Base-by-base conservation (phyloP, 53 echinoderm and acorn worm species). In the Paracentrotus lividus region DNA sequence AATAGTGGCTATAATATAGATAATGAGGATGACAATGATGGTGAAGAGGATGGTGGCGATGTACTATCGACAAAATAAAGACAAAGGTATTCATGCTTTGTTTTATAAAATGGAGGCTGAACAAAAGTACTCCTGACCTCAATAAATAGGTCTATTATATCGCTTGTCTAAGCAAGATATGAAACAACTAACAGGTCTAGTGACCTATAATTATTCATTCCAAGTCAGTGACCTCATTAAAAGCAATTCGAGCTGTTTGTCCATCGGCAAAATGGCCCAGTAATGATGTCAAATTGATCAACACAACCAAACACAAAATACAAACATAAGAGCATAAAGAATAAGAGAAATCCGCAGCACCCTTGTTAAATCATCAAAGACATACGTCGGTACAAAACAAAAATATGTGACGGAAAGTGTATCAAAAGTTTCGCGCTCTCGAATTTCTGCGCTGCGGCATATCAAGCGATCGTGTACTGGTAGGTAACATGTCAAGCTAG, bases 361-460 rank as follows among this genome's bases (percentile, higher is more conserved):
- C 18, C 72, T 72, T 40, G 72, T 5, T 38, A 72, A 72, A 72
- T 40, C 72, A 72, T 36, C 72, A 72, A 15, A 72, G 72, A 40
- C 72, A 72, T 26, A 38, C 72, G 72, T 32, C 72, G 72, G 72
- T 72, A 72, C 72, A 40, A 20, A 1, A 40, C 5, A 72, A 38
- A 72, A 72, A 72, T 72, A 72, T 72, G 72, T 20, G 72, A 5
- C 72, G 40, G 72, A 72, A 72, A 72, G 72, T 72, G 72, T 72
- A 72, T 72, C 72, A 72, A 72, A 69, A 72, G 72, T 40, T 72
- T 72, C 72, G 36, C 72, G 36, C 72, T 72, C 72, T 72, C 72
- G 13, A 72, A 72, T 72, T 72, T 72, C 72, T 72, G 72, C 21
- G 36, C 72, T 5, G 72, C 72, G 36, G 72, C 40, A 40, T 72